Evolutionary conservation across 64 coral and sea anemone species (phyloP), one percentile per base, ranked within the genome.

Genomic region (Astreopora myriophthalma): DNA sequence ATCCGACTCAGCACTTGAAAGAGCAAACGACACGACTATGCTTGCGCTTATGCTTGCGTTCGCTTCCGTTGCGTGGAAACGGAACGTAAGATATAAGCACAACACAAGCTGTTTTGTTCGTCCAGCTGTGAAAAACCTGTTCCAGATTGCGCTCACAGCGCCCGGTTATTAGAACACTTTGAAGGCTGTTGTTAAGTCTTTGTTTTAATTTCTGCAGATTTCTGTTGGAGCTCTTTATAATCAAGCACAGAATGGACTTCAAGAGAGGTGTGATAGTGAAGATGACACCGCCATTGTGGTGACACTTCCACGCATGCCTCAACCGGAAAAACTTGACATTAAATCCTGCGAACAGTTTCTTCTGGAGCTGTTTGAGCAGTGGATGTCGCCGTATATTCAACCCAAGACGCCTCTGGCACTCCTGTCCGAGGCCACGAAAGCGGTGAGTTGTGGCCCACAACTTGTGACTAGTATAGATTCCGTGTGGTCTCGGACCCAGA

Each of bases 341-440:
- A 92, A 92, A 73, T 99, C 97, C 0, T 99, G 97, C 75, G 86
- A 96, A 16, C 97, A 99, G 72, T 99, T 99, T 86, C 74, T 99
- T 34, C 88, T 99, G 25, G 97, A 99, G 26, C 88, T 99, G 3
- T 99, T 99, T 86, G 94, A 99, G 16, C 97, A 99, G 29, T 99
- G 97, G 97, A 95, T 99, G 85, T 99, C 97, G 37, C 97, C 93
- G 76, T 99, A 99, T 85, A 89, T 95, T 36, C 97, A 99, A 13
- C 97, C 97, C 60, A 99, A 74, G 70, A 95, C 97, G 25, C 97
- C 97, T 69, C 76, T 99, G 8, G 95, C 95, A 85, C 87, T 99
- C 6, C 62, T 99, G 13, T 79, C 97, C 23, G 94, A 99, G 49
- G 94, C 97, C 33, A 93, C 94, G 14, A 99, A 99, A 94, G 94